phyloP scores from a whole-genome alignment of 1,140 invertebrate species.

The Tetraneura akinire region DNA sequence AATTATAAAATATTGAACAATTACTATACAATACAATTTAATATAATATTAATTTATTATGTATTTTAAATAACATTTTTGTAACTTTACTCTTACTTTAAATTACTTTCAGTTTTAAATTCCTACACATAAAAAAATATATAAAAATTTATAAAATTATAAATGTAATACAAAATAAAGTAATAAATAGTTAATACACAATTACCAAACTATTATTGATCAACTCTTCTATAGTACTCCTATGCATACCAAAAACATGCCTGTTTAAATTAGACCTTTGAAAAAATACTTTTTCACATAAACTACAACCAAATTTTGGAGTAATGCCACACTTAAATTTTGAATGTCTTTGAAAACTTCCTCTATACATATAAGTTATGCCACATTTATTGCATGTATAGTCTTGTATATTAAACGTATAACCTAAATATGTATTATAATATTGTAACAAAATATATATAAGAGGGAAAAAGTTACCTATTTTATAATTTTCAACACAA shows the following conservation, averaged over 20 bases:
- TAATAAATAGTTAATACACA: background rate
- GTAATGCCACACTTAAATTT: constrained; percentile 58
- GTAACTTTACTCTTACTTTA: background rate
- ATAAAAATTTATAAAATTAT: background rate
- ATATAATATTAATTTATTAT: background rate
- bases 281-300: constrained; percentile 55
- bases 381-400: constrained; percentile 58
- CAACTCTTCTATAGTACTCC: constrained; percentile 16
- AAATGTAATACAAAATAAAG: background rate
- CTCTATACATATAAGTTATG: constrained; percentile 58
- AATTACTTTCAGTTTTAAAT: constrained; percentile 6
- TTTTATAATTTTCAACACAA: background rate
- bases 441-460: background rate
- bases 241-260: constrained; percentile 36
- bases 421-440: constrained; percentile 1
- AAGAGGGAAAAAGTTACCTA: background rate
- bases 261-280: constrained; percentile 47
- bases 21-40: background rate
- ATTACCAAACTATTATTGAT: constrained; percentile 26
- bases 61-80: background rate
- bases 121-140: constrained; percentile 7
- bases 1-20: background rate
- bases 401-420: background rate
- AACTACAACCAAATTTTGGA: constrained; percentile 58
- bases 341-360: constrained; percentile 57